These are phyloP conservation scores for Chionodraco myersi DNA, from an alignment of 2,113 vertebrate species.

Conservation along the genomic window DNA sequence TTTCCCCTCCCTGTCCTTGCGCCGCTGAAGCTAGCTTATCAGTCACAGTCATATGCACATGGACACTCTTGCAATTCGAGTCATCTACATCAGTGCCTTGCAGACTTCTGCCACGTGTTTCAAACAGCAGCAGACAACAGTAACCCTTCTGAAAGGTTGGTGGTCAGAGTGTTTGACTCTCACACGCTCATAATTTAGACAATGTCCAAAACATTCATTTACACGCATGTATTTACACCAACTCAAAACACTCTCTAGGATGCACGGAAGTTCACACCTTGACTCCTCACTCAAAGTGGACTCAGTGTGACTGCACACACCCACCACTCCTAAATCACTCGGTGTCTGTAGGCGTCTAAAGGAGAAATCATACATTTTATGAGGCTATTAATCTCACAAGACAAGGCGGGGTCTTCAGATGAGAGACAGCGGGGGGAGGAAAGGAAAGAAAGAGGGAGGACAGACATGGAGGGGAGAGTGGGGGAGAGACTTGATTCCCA, in stretches of 20 bases:
- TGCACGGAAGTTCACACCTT: constrained; percentile 8
- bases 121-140: background rate
- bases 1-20: background rate
- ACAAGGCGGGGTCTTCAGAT: constrained; percentile 32
- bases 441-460: background rate
- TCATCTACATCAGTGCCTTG: background rate
- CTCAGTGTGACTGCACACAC: background rate
- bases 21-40: constrained; percentile 1
- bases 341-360: constrained; percentile 48
- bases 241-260: background rate
- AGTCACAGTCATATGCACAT: constrained; percentile 11
- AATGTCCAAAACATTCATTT: constrained; percentile 18
- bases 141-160: background rate
- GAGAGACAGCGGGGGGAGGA: background rate
- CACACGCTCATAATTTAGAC: background rate
- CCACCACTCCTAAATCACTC: constrained; percentile 46
- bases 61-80: background rate
- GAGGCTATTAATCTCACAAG: constrained; percentile 61
- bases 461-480: constrained; percentile 14
- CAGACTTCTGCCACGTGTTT: background rate
- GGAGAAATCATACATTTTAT: constrained; percentile 63
- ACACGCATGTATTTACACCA: constrained; percentile 7
- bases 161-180: background rate
- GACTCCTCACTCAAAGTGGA: background rate
- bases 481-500: constrained; percentile 48